A percentile compares a stretch with the other conserved stretches of the same genome.
Evolutionary conservation across 2,113 vertebrate genomes (phyloP).

Genomic region (Halcyon malimbica): DNA sequence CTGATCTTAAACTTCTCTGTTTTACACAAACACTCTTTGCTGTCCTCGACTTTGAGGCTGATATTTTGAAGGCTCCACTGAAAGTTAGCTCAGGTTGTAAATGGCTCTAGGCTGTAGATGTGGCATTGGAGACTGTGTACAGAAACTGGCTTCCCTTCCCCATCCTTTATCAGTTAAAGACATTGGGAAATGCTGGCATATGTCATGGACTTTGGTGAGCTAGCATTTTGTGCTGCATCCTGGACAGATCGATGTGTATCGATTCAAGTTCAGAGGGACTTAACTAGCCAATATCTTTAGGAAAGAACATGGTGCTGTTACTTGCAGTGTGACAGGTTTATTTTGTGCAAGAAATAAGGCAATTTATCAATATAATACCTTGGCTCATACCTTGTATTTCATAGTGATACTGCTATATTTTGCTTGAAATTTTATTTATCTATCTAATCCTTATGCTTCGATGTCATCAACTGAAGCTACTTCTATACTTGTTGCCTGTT

Average conservation of each 20-base stretch:
- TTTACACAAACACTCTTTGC: not conserved
- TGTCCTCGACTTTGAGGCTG: not conserved
- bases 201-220: not conserved
- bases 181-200: not conserved
- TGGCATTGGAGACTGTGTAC: accelerated
- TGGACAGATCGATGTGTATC: not conserved
- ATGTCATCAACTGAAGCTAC: not conserved
- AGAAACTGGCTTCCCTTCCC: not conserved
- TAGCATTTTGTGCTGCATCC: not conserved
- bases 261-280: not conserved
- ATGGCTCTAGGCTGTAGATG: not conserved
- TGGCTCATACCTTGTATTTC: not conserved
- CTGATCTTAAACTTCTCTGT: not conserved
- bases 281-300: not conserved
- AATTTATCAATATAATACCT: not conserved
- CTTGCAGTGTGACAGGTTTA: not conserved
- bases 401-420: not conserved
- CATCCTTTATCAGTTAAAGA: not conserved
- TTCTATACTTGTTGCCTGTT: not conserved
- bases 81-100: not conserved
- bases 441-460: not conserved
- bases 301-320: not conserved
- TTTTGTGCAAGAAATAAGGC: not conserved
- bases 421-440: not conserved
- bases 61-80: not conserved